Conservation (phyloP, 2,888 invertebrate species). For the Stenchaetothrips biformis region DNA sequence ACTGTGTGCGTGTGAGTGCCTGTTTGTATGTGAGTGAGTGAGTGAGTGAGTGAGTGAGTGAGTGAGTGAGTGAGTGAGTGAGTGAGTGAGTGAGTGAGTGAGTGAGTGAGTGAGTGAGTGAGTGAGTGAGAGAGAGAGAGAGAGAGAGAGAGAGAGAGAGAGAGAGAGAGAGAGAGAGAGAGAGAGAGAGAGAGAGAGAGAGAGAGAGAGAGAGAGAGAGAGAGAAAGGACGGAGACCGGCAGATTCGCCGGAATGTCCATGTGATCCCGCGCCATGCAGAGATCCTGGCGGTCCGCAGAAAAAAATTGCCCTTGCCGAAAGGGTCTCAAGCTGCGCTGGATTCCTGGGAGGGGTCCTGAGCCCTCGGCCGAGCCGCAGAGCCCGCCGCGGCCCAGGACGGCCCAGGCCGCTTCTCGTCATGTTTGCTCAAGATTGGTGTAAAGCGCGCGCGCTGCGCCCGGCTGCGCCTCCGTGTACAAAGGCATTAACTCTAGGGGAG, state of each 20-base stretch:
- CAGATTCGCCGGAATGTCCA: not conserved
- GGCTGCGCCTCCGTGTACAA: conserved; percentile 3
- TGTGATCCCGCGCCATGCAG: conserved; percentile 8
- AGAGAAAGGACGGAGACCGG: not conserved
- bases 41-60: not conserved
- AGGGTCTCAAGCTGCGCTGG: too few species aligned
- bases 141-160: not conserved
- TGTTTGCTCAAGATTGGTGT: not conserved
- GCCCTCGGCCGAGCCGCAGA: too few species aligned
- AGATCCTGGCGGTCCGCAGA: not conserved
- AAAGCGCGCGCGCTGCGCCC: not conserved
- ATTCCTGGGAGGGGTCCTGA: too few species aligned
- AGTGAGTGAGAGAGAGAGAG: too few species aligned
- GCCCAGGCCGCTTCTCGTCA: not conserved
- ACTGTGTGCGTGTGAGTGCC: not conserved
- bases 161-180: not conserved
- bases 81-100: not conserved
- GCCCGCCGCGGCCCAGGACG: not conserved
- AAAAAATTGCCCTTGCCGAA: too few species aligned
- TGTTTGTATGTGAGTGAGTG: not conserved
- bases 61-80: not conserved
- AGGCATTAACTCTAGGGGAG: not conserved
- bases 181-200: not conserved
- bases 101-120: not conserved
- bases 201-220: not conserved